These are phyloP conservation scores for Nothocercus nigrocapillus DNA, from an alignment of 2,113 vertebrate genomes.

Conservation along the genomic window DNA sequence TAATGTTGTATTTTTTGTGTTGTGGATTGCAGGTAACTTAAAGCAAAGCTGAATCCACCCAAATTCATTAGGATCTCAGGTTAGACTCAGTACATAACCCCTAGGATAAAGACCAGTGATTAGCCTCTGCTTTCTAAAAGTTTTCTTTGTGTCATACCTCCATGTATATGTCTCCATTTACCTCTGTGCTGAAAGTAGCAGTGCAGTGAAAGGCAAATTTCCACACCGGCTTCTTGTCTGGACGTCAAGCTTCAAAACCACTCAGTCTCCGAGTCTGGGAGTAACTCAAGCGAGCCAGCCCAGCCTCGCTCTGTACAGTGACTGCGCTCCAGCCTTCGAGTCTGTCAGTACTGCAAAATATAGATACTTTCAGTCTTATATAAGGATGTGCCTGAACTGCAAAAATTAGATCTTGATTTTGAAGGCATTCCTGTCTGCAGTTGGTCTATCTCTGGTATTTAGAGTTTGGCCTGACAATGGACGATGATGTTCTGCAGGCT, in stretches of 20 bases:
- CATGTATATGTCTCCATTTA: neutral
- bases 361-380: neutral
- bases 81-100: slow-evolving; percentile 6
- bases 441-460: neutral
- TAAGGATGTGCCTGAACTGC: slow-evolving; percentile 49
- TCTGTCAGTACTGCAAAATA: neutral
- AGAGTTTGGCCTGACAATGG: neutral
- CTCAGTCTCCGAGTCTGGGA: neutral
- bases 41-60: slow-evolving; percentile 16
- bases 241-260: neutral
- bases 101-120: neutral
- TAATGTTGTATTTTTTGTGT: neutral
- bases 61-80: slow-evolving; percentile 28
- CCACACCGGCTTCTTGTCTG: neutral
- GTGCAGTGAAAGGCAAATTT: slow-evolving; percentile 10
- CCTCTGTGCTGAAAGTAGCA: slow-evolving; percentile 27
- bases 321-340: accelerated
- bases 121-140: neutral
- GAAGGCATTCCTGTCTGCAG: accelerated
- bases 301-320: accelerated
- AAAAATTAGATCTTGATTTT: slow-evolving; percentile 12
- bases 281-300: neutral
- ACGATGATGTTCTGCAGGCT: neutral
- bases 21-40: neutral
- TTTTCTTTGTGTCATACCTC: neutral